Evolutionary conservation across 64 coral and sea anemone genomes (phyloP), one percentile per base, ranked within the genome.

Genomic region (Anthopleura sola): DNA sequence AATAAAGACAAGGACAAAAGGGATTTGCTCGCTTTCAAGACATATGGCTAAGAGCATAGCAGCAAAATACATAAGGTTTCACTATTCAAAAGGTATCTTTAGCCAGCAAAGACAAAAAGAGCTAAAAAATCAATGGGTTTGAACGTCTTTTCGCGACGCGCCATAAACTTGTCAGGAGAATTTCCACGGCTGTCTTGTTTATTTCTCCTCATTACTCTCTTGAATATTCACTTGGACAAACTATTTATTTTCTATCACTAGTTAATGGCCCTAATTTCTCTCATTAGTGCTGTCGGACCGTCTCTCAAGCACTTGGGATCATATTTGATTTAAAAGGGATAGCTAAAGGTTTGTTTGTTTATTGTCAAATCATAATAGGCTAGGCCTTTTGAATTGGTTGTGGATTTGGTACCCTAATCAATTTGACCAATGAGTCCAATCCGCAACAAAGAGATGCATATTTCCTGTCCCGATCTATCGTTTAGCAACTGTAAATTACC

Each of bases 331-430:
- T 91, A 91, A 86, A 91, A 85, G 39, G 84, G 29, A 84, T 76
- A 81, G 83, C 37, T 55, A 91, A 82, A 75, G 85, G 54, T 91
- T 85, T 91, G 89, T 91, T 91, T 91, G 84, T 91, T 91, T 91
- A 91, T 86, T 91, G 89, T 91, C 83, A 81, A 82, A 86, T 80
- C 76, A 84, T 91, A 91, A 91, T 91, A 91, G 85, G 89, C 77
- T 78, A 85, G 75, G 36, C 60, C 75, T 81, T 86, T 85, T 62
- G 75, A 91, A 80, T 85, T 86, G 40, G 84, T 28, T 80, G 78
- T 86, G 89, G 76, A 75, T 86, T 75, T 76, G 26, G 36, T 75
- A 34, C 89, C 36, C 89, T 91, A 91, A 91, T 91, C 84, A 91
- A 85, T 90, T 85, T 91, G 37, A 81, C 76, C 89, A 91, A 86